Conservation (phyloP, 2,797 vertebrate species). For the Pseudochaenichthys georgianus region DNA sequence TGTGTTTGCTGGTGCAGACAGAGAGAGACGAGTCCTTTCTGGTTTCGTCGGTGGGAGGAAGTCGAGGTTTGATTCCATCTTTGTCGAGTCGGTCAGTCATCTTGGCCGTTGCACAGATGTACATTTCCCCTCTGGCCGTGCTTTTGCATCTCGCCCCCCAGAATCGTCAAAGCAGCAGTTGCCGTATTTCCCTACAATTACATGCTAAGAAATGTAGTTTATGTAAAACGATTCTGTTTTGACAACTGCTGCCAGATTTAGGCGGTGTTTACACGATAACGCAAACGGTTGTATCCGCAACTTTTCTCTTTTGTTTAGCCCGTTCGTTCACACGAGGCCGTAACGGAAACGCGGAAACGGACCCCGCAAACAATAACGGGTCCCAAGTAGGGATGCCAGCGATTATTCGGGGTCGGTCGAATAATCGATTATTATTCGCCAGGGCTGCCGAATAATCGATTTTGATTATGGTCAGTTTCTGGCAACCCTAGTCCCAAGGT, state of each 20-base stretch:
- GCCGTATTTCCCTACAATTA: constrained; percentile 15
- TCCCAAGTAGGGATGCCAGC: too few relatives aligned
- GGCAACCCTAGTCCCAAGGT: too few relatives aligned
- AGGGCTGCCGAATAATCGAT: too few relatives aligned
- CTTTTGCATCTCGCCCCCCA: constrained; percentile 17
- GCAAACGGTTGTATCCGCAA: too few relatives aligned
- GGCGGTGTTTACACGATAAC: too few relatives aligned
- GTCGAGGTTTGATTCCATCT: constrained; percentile 38
- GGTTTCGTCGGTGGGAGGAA: constrained; percentile 46
- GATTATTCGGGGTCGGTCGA: too few relatives aligned
- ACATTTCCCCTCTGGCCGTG: constrained; percentile 10
- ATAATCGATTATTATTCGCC: too few relatives aligned
- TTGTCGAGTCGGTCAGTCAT: constrained; percentile 33
- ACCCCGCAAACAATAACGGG: too few relatives aligned
- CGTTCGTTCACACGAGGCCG: too few relatives aligned
- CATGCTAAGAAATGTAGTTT: constrained; percentile 6
- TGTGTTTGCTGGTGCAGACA: constrained; percentile 73
- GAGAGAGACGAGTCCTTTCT: constrained; percentile 44
- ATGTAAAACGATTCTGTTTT: constrained; percentile 33
- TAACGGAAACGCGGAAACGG: too few relatives aligned
- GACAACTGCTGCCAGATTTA: constrained; percentile 5
- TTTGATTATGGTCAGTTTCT: too few relatives aligned
- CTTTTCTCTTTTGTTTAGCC: too few relatives aligned
- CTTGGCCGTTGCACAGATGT: constrained; percentile 14
- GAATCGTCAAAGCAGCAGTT: neutral